Evolutionary conservation across 2,888 invertebrate genomes (phyloP).

Genomic region (Punctoribates punctum): DNA sequence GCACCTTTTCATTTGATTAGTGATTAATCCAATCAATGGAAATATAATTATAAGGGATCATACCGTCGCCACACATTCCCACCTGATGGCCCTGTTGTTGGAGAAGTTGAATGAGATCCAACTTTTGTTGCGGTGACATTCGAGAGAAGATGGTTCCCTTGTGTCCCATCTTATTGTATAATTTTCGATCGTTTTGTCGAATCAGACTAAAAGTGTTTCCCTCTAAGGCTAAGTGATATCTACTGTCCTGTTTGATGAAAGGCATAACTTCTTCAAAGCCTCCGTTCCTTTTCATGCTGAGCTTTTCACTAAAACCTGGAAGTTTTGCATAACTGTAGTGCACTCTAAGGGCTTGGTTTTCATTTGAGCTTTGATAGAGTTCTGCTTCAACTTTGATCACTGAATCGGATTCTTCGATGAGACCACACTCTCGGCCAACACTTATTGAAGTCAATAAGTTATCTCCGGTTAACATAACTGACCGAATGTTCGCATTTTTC

Average conservation of each 20-base stretch:
- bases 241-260: not conserved
- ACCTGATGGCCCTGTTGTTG: constrained; percentile 61
- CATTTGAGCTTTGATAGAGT: constrained; percentile 33
- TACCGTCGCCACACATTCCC: constrained; percentile 56
- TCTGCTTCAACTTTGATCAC: constrained; percentile 59
- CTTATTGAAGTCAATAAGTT: constrained; percentile 78
- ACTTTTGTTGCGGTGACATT: constrained; percentile 63
- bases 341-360: constrained; percentile 38
- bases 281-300: constrained; percentile 52
- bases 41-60: too few relatives aligned
- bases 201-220: constrained; percentile 56
- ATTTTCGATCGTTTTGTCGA: constrained; percentile 52
- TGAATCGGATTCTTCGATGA: constrained; percentile 63
- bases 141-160: constrained; percentile 54
- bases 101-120: constrained; percentile 67
- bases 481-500: constrained; percentile 77
- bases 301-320: constrained; percentile 47
- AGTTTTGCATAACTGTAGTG: constrained; percentile 47
- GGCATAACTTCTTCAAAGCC: constrained; percentile 52
- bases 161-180: constrained; percentile 50
- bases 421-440: constrained; percentile 85
- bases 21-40: too few relatives aligned
- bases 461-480: constrained; percentile 93
- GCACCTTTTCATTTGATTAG: constrained; percentile 53
- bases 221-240: constrained; percentile 55